Evolutionary conservation across 2,888 invertebrate genomes (phyloP), one percentile per base, ranked within the genome.

Genomic region (Habrosyne pyritoides): DNA sequence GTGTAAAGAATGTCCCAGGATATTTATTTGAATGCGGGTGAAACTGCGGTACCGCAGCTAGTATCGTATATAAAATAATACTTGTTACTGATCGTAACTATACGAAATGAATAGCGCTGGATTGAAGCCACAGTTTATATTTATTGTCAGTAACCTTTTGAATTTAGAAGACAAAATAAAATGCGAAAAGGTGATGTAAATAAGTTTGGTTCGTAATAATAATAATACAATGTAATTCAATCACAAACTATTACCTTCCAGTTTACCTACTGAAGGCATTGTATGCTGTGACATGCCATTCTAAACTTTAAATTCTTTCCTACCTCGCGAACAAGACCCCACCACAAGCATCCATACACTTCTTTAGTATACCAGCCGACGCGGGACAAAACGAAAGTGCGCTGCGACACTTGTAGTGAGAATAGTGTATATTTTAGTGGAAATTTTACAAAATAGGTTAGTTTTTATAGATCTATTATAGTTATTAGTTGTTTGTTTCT

Each of bases 251-350:
- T 28, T 8, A 8, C 10, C 28, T 28, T 8, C 6, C 0, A 33
- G 7, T 42, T 18, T 0, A 42, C 18, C 42, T 18, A 42, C 42
- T 42, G 12, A 8, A 18, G 14, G 2, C 18, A 0, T n/a, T n/a
- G n/a, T 18, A 42, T 42, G 18, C 42, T 42, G 18, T 42, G 42
- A 7, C 42, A 42, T 42, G 42, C 42, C 42, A 42, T 42, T 42
- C 42, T 42, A 42, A 42, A 42, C 42, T 42, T 42, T 42, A n/a
- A 18, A 42, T 42, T 42, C 42, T 42, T 42, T 42, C 42, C 42
- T 42, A 18, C 42, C 42, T 8, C 18, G 42, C 18, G 42, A 8
- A 18, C 14, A 5, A 12, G 12, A 42, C 42, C 42, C 42, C 42
- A 42, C 42, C 7, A 18, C 18, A 2, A 42, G 7, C 18, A 18